Percentiles rank a stretch among this genome's conserved stretches.
Evolutionary conservation across 2,797 vertebrate genomes (phyloP).

Genomic region (Ctenochaetus hawaiiensis): DNA sequence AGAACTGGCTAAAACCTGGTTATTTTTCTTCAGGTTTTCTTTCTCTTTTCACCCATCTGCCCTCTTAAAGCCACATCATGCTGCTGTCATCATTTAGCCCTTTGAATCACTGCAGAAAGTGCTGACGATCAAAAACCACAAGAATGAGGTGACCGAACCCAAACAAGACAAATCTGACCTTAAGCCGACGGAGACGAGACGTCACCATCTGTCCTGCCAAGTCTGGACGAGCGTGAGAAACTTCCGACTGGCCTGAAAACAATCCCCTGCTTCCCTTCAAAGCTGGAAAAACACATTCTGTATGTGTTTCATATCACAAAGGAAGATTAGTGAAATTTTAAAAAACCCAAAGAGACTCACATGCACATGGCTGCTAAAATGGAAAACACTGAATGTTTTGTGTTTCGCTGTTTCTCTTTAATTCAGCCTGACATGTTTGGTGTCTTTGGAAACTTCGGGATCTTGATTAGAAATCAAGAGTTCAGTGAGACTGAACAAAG

Average conservation of each 20-base stretch:
- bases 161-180: slow-evolving; percentile 15
- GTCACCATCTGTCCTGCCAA: slow-evolving; percentile 7
- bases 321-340: slow-evolving; percentile 27
- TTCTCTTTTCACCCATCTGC: slow-evolving; percentile 10
- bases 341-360: slow-evolving; percentile 22
- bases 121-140: slow-evolving; percentile 19
- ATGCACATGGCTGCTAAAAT: slow-evolving; percentile 6
- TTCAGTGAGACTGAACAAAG: slow-evolving; percentile 52
- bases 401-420: slow-evolving; percentile 36
- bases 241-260: slow-evolving; percentile 38
- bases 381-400: slow-evolving; percentile 2
- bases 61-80: slow-evolving; percentile 10
- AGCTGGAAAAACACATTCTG: slow-evolving; percentile 41
- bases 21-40: neutral
- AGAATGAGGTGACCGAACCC: slow-evolving; percentile 11
- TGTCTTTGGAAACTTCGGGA: slow-evolving; percentile 57
- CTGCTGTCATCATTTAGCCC: slow-evolving; percentile 40
- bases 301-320: slow-evolving; percentile 9
- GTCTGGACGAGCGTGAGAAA: slow-evolving; percentile 34
- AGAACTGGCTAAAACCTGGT: neutral
- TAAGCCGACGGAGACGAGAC: slow-evolving; percentile 22
- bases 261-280: slow-evolving; percentile 27
- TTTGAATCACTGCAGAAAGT: slow-evolving; percentile 16
- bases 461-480: slow-evolving; percentile 53
- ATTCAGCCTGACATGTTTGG: slow-evolving; percentile 58